Percentiles rank a stretch among this genome's conserved stretches.
Conservation (phyloP, 2,888 invertebrate genomes). For the Halictus quadricinctus region DNA sequence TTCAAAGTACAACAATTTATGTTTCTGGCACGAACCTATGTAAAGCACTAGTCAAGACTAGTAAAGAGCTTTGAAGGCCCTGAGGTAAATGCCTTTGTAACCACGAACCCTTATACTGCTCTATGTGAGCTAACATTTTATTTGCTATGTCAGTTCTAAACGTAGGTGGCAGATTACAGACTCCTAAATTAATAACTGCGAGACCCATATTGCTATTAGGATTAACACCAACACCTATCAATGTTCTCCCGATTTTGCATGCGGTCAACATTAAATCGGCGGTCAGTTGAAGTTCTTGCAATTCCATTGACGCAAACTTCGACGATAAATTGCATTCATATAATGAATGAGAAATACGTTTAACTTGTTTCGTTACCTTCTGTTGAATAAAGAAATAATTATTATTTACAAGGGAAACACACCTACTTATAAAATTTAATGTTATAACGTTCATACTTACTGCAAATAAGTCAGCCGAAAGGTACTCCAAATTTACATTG, state of each 20-base stretch:
- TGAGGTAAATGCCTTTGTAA: conserved; percentile 83
- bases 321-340: conserved; percentile 81
- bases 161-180: conserved; percentile 86
- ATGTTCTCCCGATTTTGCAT: conserved; percentile 84
- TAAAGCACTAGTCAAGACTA: conserved; percentile 83
- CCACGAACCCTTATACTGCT: conserved; percentile 84
- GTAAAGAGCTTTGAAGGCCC: conserved; percentile 83
- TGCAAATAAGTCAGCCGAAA: conserved; percentile 84
- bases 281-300: conserved; percentile 85
- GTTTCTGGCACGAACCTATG: conserved; percentile 83
- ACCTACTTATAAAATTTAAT: not conserved
- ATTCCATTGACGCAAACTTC: conserved; percentile 82
- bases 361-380: conserved; percentile 84
- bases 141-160: conserved; percentile 87
- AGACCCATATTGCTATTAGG: conserved; percentile 84
- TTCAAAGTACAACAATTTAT: conserved; percentile 56
- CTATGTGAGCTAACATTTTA: conserved; percentile 84
- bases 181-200: conserved; percentile 85
- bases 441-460: conserved; percentile 77
- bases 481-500: conserved; percentile 84
- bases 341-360: conserved; percentile 83
- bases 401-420: not conserved
- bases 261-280: conserved; percentile 86
- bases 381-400: conserved; percentile 71
- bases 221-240: conserved; percentile 84